These are phyloP conservation scores for Brachypalpus laphriformis DNA, from an alignment of 2,888 invertebrate genomes.

Conservation along the genomic window DNA sequence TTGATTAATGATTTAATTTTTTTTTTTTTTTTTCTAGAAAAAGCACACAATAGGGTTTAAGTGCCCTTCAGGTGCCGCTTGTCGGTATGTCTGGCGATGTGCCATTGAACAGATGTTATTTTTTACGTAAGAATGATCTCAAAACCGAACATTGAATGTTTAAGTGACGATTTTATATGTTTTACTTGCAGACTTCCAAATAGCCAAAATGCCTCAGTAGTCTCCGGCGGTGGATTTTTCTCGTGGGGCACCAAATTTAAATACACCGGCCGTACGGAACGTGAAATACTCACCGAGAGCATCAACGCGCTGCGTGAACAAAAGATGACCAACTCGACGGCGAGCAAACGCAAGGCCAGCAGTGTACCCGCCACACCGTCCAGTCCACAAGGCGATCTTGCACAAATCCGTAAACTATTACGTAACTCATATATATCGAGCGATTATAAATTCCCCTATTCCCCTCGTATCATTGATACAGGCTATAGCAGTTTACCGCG, in stretches of 20 bases:
- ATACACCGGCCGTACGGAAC: constrained; percentile 95
- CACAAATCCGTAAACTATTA: constrained; percentile 84
- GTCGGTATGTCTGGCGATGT: constrained; percentile 98
- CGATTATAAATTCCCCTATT: constrained; percentile 76
- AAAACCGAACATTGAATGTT: not conserved
- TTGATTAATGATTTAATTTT: too few species aligned
- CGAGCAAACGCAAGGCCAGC: constrained; percentile 89
- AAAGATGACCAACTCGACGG: constrained; percentile 85
- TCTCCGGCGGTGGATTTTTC: constrained; percentile 95
- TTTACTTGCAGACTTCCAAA: constrained; percentile 88
- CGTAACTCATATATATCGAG: constrained; percentile 76
- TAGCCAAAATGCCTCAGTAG: constrained; percentile 93
- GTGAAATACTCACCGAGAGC: constrained; percentile 93
- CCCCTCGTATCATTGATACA: constrained; percentile 79
- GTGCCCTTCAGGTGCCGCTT: constrained; percentile 95
- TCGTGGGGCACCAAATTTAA: constrained; percentile 97
- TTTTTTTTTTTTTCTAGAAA: constrained; percentile 85
- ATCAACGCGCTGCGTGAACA: constrained; percentile 87
- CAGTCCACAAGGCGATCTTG: constrained; percentile 86
- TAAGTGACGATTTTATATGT: not conserved
- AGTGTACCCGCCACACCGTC: constrained; percentile 95
- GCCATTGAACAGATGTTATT: constrained; percentile 99
- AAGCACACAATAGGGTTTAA: constrained; percentile 97
- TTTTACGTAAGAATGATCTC: constrained; percentile 92
- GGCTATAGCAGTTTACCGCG: constrained; percentile 94